Evolutionary conservation across 2,113 vertebrate species (phyloP).

Genomic region (Nycticorax nycticorax): DNA sequence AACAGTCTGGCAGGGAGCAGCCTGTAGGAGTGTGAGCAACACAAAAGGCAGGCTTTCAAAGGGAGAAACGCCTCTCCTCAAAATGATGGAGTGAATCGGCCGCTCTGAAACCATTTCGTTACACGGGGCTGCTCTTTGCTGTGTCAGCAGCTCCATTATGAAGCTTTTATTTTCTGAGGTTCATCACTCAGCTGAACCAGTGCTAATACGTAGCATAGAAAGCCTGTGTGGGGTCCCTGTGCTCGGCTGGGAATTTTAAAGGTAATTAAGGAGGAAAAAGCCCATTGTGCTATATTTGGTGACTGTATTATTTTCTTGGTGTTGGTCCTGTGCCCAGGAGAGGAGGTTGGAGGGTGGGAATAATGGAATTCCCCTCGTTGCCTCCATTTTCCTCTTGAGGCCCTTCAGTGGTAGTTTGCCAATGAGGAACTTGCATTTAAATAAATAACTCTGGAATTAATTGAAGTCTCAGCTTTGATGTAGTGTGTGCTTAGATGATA

Average conservation of each 20-base stretch:
- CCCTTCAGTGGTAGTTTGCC: not conserved
- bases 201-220: not conserved
- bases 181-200: not conserved
- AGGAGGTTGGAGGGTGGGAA: not conserved
- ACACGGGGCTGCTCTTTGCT: not conserved
- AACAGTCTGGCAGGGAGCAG: constrained; percentile 31
- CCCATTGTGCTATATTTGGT: not conserved
- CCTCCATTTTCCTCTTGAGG: not conserved
- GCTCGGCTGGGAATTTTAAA: not conserved
- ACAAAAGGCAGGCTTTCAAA: constrained; percentile 38
- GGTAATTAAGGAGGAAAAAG: constrained; percentile 9
- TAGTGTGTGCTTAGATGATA: not conserved
- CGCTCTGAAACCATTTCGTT: not conserved
- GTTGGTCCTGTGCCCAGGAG: not conserved
- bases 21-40: not conserved
- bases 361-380: not conserved
- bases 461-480: not conserved
- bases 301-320: not conserved
- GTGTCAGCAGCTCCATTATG: constrained; percentile 4
- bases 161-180: not conserved
- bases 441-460: not conserved
- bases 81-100: not conserved
- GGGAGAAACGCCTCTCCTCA: not conserved
- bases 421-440: not conserved
- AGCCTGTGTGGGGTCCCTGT: not conserved